Evolutionary conservation across 2,888 invertebrate species (phyloP).

Genomic region (Acleris laterana): DNA sequence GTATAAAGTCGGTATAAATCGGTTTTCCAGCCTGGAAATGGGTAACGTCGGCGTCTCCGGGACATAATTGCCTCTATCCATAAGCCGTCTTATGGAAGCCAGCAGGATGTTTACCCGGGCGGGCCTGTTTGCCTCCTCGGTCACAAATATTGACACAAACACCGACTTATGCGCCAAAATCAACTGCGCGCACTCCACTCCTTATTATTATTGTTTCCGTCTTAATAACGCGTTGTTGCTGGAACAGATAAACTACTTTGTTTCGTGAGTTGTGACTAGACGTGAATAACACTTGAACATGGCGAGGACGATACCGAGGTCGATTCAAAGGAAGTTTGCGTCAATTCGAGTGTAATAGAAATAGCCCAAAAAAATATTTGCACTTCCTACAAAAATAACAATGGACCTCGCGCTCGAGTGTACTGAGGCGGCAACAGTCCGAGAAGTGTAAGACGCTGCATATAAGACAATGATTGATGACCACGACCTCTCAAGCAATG

Average conservation of each 20-base stretch:
- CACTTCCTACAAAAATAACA: too few species aligned
- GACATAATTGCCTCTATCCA: slow-evolving; percentile 58
- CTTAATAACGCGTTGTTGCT: slow-evolving; percentile 8
- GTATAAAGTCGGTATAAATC: slow-evolving; percentile 19
- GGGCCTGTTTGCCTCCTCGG: slow-evolving; percentile 53
- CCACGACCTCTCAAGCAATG: too few species aligned
- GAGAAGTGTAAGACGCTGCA: too few species aligned
- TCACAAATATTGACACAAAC: slow-evolving; percentile 71
- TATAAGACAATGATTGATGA: too few species aligned
- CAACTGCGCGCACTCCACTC: slow-evolving; percentile 49
- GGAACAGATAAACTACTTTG: neutral
- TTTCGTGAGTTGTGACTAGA: too few species aligned
- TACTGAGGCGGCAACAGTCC: too few species aligned
- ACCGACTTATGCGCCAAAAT: slow-evolving; percentile 55
- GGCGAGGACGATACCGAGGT: too few species aligned
- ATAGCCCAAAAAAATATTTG: too few species aligned
- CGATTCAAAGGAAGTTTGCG: too few species aligned
- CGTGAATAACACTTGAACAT: too few species aligned
- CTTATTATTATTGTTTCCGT: slow-evolving; percentile 18
- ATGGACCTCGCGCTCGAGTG: too few species aligned
- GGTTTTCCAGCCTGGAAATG: neutral
- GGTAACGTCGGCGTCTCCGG: slow-evolving; percentile 16
- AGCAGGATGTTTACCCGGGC: slow-evolving; percentile 57
- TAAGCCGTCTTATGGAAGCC: slow-evolving; percentile 52
- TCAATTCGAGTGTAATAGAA: too few species aligned